Conservation (phyloP, 2,797 vertebrate genomes). For the Gambelia wislizenii region DNA sequence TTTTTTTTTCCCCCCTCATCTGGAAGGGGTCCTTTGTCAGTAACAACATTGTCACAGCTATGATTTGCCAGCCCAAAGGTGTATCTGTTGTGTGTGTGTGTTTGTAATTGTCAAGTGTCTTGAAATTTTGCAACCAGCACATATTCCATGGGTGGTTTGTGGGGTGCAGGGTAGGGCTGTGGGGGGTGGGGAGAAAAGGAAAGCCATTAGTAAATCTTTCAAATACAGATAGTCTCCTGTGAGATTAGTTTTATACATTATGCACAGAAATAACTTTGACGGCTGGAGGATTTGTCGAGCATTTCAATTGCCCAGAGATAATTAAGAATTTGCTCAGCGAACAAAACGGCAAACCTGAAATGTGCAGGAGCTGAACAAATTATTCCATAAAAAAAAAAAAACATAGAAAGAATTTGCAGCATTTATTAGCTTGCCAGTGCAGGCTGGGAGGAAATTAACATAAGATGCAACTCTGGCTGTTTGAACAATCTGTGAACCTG, state of each 20-base stretch:
- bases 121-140: constrained; percentile 46
- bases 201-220: constrained; percentile 65
- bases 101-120: constrained; percentile 30
- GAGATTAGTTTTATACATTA: constrained; percentile 62
- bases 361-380: constrained; percentile 68
- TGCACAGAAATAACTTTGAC: constrained; percentile 69
- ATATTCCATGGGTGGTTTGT: constrained; percentile 29
- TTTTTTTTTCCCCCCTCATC: too few relatives aligned
- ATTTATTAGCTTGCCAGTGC: constrained; percentile 58
- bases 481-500: background rate
- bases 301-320: constrained; percentile 68
- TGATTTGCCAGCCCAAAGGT: too few relatives aligned
- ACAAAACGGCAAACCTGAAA: constrained; percentile 75
- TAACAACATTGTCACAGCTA: too few relatives aligned
- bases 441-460: constrained; percentile 64
- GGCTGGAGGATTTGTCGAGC: constrained; percentile 66
- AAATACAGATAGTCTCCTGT: constrained; percentile 56
- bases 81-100: background rate
- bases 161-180: background rate
- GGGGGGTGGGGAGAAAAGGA: background rate
- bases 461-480: constrained; percentile 33
- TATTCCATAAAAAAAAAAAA: constrained; percentile 46
- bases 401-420: constrained; percentile 54
- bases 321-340: constrained; percentile 76
- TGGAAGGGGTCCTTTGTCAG: too few relatives aligned